These are phyloP conservation scores for Rhinoptilus africanus DNA, from an alignment of 2,113 vertebrate genomes.

Conservation along the genomic window DNA sequence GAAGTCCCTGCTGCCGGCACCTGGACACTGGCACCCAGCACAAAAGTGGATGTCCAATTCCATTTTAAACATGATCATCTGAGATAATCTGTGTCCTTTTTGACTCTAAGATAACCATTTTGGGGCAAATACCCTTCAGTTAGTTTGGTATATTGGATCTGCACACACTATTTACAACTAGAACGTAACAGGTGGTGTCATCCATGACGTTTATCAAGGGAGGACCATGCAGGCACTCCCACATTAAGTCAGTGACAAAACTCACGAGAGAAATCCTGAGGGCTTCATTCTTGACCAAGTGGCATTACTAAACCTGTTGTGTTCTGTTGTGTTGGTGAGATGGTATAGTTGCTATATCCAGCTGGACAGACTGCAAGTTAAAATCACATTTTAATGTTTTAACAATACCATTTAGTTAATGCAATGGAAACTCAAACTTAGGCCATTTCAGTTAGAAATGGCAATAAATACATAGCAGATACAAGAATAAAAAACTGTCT, in stretches of 20 bases:
- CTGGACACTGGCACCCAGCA: background rate
- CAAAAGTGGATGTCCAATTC: background rate
- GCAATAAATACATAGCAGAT: background rate
- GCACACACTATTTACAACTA: background rate
- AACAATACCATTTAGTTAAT: background rate
- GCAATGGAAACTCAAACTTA: background rate
- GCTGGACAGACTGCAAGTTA: background rate
- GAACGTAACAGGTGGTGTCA: background rate
- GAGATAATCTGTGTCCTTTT: background rate
- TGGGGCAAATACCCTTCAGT: background rate
- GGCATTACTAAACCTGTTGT: background rate
- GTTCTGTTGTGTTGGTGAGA: background rate
- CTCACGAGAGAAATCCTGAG: background rate
- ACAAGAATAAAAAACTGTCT: background rate
- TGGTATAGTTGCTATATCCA: background rate
- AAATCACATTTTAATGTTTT: background rate
- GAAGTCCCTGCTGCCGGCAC: accelerated
- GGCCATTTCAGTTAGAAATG: background rate
- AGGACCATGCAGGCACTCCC: background rate
- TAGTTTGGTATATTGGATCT: background rate
- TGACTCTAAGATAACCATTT: background rate
- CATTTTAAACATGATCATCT: background rate
- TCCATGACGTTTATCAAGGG: background rate
- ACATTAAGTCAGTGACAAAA: background rate
- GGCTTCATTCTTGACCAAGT: background rate